Percentiles rank a stretch among this genome's conserved stretches.
phyloP scores from a whole-genome alignment of 2,888 invertebrate species.

The Polydrusus tereticollis region DNA sequence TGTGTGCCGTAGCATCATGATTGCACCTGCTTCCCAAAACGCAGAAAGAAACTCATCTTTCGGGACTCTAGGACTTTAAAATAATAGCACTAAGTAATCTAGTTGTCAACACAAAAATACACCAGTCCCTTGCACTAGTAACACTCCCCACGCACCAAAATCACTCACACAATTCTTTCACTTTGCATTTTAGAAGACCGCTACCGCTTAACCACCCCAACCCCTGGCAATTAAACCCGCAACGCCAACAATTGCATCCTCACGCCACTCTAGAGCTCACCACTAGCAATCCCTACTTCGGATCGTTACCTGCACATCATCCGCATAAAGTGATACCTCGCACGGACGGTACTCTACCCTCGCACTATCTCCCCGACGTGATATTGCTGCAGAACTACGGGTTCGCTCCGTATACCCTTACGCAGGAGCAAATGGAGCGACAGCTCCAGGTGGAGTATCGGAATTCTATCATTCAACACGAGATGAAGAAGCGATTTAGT shows the following conservation, averaged over 20 bases:
- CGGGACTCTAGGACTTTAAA: too few relatives aligned
- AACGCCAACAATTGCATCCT: slow-evolving; percentile 47
- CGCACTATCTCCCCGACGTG: slow-evolving; percentile 55
- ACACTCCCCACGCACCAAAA: slow-evolving; percentile 44
- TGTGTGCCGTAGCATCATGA: background rate
- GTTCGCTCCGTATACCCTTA: slow-evolving; percentile 49
- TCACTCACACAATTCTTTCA: slow-evolving; percentile 49
- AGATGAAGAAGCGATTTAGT: slow-evolving; percentile 59
- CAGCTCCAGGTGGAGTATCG: slow-evolving; percentile 54
- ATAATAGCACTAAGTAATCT: background rate
- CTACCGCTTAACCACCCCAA: slow-evolving; percentile 63
- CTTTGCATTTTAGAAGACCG: slow-evolving; percentile 62
- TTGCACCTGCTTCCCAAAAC: too few relatives aligned
- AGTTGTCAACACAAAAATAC: background rate
- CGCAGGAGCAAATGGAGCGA: slow-evolving; percentile 41
- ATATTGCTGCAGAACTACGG: slow-evolving; percentile 58
- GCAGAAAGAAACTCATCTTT: too few relatives aligned
- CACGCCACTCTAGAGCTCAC: slow-evolving; percentile 40
- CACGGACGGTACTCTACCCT: slow-evolving; percentile 30
- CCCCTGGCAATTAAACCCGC: slow-evolving; percentile 62
- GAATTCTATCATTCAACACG: slow-evolving; percentile 56
- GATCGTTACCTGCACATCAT: slow-evolving; percentile 50
- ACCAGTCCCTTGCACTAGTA: background rate
- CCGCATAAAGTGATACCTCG: slow-evolving; percentile 47
- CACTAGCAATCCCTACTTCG: slow-evolving; percentile 53